Conservation (phyloP, 2,797 vertebrate genomes). For the Pyrocephalus nanus region DNA sequence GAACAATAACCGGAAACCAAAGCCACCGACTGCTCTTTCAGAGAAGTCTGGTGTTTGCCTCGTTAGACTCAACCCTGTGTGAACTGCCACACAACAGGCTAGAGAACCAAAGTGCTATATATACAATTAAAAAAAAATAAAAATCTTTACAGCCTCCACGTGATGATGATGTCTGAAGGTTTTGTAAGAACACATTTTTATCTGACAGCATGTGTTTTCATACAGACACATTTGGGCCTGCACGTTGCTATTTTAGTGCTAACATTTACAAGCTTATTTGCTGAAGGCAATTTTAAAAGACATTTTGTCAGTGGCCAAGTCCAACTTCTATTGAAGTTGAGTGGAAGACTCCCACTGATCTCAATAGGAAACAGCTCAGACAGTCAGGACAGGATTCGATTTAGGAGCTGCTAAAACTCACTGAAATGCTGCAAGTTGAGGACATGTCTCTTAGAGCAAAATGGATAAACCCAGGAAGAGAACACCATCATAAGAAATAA, state of each 20-base stretch:
- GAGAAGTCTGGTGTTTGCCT: not conserved
- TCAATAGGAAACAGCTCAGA: conserved; percentile 57
- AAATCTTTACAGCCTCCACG: not conserved
- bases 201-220: conserved; percentile 45
- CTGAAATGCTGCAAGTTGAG: not conserved
- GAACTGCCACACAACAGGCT: not conserved
- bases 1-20: conserved; percentile 16
- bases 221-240: conserved; percentile 42
- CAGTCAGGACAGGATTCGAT: not conserved
- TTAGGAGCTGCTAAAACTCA: not conserved
- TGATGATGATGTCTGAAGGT: not conserved
- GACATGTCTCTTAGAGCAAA: not conserved
- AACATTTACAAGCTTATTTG: conserved; percentile 44
- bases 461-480: not conserved
- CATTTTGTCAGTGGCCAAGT: conserved; percentile 42
- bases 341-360: conserved; percentile 36
- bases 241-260: conserved; percentile 28
- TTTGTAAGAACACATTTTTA: not conserved
- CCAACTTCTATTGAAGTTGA: conserved; percentile 45
- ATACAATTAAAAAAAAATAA: not conserved
- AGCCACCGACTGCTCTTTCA: rapidly evolving
- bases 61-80: not conserved
- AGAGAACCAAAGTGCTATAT: not conserved
- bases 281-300: conserved; percentile 57
- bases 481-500: not conserved